Evolutionary conservation across 2,888 invertebrate genomes (phyloP).

Genomic region (Parnassius glacialis): DNA sequence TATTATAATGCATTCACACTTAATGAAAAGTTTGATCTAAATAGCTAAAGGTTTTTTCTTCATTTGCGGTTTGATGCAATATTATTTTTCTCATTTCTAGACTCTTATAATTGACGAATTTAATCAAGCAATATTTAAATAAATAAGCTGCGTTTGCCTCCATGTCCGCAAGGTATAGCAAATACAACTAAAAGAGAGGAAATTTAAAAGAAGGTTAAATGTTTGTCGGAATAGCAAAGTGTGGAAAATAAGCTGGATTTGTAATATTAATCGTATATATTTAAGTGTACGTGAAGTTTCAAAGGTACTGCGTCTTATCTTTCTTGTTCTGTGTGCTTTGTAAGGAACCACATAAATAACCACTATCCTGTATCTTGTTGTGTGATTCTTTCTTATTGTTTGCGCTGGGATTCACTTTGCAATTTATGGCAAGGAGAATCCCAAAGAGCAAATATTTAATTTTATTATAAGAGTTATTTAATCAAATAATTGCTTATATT

Average conservation of each 20-base stretch:
- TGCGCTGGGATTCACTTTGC: conserved; percentile 2
- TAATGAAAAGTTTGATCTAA: too few relatives aligned
- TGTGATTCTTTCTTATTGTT: conserved; percentile 15
- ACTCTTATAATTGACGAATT: too few relatives aligned
- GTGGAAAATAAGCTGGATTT: background rate
- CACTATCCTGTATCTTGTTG: conserved; percentile 13
- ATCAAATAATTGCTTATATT: background rate
- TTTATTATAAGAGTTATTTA: background rate
- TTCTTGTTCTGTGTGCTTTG: conserved; percentile 6
- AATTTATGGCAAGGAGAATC: conserved; percentile 6
- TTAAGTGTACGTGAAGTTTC: background rate
- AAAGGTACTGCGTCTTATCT: conserved; percentile 1
- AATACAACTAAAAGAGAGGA: too few relatives aligned
- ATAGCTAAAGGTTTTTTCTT: too few relatives aligned
- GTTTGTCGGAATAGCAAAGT: too few relatives aligned
- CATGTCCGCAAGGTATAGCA: too few relatives aligned
- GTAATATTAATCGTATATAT: background rate
- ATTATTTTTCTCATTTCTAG: too few relatives aligned
- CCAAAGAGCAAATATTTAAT: background rate
- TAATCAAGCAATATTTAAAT: too few relatives aligned
- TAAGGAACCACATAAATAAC: conserved; percentile 15
- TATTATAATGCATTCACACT: background rate
- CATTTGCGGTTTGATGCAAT: too few relatives aligned
- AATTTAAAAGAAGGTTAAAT: too few relatives aligned
- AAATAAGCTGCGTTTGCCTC: too few relatives aligned